Evolutionary conservation across 2,113 vertebrate species (phyloP), one percentile per base, ranked within the genome.

Genomic region (Elaphurus davidianus): DNA sequence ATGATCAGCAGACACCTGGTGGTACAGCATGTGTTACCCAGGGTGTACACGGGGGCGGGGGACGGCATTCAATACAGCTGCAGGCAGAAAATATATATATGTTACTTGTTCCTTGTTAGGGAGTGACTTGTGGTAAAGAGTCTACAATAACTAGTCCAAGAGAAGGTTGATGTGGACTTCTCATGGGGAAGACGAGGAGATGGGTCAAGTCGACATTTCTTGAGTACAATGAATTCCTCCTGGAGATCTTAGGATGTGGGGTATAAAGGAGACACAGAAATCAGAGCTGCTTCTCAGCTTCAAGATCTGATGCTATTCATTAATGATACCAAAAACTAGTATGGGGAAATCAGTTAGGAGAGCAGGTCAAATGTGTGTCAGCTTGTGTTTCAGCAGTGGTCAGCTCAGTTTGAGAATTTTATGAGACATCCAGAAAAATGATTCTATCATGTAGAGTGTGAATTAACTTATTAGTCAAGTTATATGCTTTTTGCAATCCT

Each of bases 31-130:
- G 6, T 3, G 6, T 47, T 45, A 40, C 19, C 59, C 17, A 21
- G 23, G 21, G 36, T 5, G 1, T 55, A 10, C 59, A 25, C 10
- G 4, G 40, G 33, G 7, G 54, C 19, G 0, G 1, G 1, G 33
- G 67, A 23, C 7, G 25, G 6, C 33, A 4, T 76, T 33, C 21
- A 27, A 0, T 15, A 27, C 2, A 87, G 12, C 1, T 50, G 47
- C 84, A 47, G 14, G 33, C 55, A 2, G 6, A 55, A 36, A 71
- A 36, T 1, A 6, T 71, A 40, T 28, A 21, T 9, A 8, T 13
- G 30, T 30, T 27, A 43, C 45, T 27, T 25, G 0, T 43, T 89
- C 45, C 15, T 67, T 79, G 27, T 11, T 67, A 23, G 78, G 40
- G 60, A 45, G 7, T 10, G 54, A 85, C 28, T 74, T 60, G 7